phyloP scores from a whole-genome alignment of 1,140 invertebrate genomes.

The Musca domestica region DNA sequence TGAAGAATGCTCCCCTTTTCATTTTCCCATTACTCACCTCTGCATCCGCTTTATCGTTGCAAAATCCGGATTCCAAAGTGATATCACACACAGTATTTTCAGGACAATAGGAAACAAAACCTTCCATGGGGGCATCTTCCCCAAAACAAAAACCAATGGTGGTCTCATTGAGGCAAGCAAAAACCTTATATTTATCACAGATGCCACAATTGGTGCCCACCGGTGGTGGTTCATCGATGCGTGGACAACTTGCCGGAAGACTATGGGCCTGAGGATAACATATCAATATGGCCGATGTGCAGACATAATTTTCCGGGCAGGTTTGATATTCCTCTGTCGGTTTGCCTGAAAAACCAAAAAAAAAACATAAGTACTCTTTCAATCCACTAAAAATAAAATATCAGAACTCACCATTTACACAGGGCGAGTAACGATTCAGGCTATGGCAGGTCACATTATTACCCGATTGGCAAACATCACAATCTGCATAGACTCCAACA shows the following conservation, averaged over 20 bases:
- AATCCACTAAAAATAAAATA: too few species aligned
- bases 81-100: slow-evolving; percentile 21
- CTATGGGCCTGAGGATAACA: not conserved
- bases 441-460: slow-evolving; percentile 18
- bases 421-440: not conserved
- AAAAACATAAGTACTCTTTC: too few species aligned
- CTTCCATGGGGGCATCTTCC: not conserved
- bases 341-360: not conserved
- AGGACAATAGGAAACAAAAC: not conserved
- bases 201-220: not conserved
- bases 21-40: not conserved
- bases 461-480: not conserved
- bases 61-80: not conserved
- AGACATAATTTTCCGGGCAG: slow-evolving; percentile 1
- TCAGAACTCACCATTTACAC: slow-evolving; percentile 4
- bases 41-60: not conserved
- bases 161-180: slow-evolving; percentile 10
- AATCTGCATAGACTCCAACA: not conserved
- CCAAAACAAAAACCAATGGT: slow-evolving; percentile 22
- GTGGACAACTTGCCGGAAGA: not conserved
- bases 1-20: not conserved
- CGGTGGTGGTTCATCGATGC: not conserved
- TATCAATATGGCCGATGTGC: not conserved
- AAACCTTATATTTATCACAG: slow-evolving; percentile 9
- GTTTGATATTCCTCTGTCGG: slow-evolving; percentile 8